Conservation (phyloP, 2,797 vertebrate species). For the Tympanoctomys barrerae region DNA sequence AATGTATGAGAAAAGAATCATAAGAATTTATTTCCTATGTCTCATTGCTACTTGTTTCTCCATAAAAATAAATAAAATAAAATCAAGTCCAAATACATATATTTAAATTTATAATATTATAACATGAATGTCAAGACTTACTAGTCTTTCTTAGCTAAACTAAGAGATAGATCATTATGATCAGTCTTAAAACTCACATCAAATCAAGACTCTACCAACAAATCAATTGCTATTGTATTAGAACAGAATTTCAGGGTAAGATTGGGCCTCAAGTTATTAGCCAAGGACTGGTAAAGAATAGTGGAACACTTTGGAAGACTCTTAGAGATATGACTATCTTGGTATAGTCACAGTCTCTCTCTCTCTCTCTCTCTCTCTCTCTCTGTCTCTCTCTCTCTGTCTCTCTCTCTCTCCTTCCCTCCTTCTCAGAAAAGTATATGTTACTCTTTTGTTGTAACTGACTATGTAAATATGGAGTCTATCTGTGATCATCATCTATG, state of each 20-base stretch:
- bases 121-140: neutral
- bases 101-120: neutral
- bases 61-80: neutral
- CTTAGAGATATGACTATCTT: neutral
- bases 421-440: neutral
- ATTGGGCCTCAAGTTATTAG: neutral
- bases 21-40: neutral
- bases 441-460: neutral
- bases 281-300: neutral
- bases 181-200: neutral
- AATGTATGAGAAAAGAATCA: neutral
- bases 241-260: neutral
- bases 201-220: neutral
- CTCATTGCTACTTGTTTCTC: no score
- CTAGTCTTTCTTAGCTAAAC: neutral
- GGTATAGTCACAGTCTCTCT: neutral
- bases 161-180: neutral
- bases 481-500: neutral
- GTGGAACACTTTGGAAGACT: neutral
- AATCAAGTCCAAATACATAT: neutral
- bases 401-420: neutral
- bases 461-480: neutral
- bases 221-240: neutral
- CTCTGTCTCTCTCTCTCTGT: no score
- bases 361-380: no score